Conservation (phyloP, 2,888 invertebrate species). For the Sinhomidia bicolor region DNA sequence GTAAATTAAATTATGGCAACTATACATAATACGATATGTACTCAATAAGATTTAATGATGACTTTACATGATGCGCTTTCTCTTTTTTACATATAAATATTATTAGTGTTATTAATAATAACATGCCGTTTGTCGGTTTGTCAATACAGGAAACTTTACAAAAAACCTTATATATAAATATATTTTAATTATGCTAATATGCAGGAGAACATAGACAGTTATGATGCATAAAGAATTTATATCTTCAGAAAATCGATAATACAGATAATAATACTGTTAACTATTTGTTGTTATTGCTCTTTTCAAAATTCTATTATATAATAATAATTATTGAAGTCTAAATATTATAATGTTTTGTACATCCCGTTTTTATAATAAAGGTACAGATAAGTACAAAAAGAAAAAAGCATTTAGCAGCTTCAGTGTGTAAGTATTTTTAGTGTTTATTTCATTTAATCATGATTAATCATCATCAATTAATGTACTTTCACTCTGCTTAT, state of each 20-base stretch:
- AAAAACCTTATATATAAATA: not conserved
- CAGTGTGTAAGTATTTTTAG: not conserved
- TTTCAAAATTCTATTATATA: slow-evolving; percentile 21
- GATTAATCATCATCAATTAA: too few relatives aligned
- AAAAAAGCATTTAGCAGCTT: not conserved
- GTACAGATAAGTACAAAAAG: not conserved
- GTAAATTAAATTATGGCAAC: too few relatives aligned
- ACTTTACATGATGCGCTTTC: slow-evolving; percentile 31
- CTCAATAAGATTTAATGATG: too few relatives aligned
- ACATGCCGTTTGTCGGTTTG: too few relatives aligned
- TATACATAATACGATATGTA: too few relatives aligned
- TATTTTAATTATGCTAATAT: not conserved
- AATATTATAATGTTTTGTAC: slow-evolving; percentile 48
- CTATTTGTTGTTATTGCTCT: not conserved
- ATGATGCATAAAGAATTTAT: too few relatives aligned
- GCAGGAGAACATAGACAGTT: too few relatives aligned
- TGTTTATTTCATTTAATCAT: too few relatives aligned
- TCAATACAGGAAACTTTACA: not conserved
- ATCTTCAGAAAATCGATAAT: too few relatives aligned
- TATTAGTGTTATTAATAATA: too few relatives aligned
- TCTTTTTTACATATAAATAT: not conserved
- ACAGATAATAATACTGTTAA: too few relatives aligned
- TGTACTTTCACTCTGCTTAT: too few relatives aligned
- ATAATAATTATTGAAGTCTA: not conserved
- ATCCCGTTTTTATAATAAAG: slow-evolving; percentile 54